Conservation (phyloP, 2,113 vertebrate species). For the Anarrhichthys ocellatus region DNA sequence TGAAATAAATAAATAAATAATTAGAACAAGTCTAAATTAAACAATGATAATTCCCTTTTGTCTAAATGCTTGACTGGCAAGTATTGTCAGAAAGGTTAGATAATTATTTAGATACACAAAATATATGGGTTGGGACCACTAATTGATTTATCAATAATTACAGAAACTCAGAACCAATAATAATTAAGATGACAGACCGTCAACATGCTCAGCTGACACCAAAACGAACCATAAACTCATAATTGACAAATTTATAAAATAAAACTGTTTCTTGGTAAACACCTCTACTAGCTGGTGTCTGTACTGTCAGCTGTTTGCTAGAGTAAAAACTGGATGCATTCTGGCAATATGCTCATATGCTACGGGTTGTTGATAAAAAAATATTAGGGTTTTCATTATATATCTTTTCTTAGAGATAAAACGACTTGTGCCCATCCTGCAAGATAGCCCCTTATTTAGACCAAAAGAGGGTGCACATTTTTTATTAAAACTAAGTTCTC, state of each 20-base stretch:
- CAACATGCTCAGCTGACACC: neutral
- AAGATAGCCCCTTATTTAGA: no score
- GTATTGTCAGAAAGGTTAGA: neutral
- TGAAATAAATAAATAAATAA: slow-evolving; percentile 54
- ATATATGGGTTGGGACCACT: neutral
- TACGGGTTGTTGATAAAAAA: neutral
- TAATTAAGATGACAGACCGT: neutral
- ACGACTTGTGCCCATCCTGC: no score
- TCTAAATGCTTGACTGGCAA: neutral
- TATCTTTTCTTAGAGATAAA: neutral
- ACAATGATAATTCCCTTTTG: neutral
- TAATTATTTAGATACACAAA: neutral
- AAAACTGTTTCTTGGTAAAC: neutral
- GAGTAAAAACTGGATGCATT: neutral
- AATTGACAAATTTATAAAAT: neutral
- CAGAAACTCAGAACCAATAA: neutral
- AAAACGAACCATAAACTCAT: neutral
- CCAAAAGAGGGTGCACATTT: neutral
- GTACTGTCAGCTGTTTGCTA: neutral
- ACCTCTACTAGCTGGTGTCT: neutral
- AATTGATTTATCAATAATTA: neutral
- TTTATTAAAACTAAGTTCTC: neutral
- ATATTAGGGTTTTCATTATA: neutral
- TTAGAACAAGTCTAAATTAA: neutral
- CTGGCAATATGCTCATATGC: neutral